A percentile compares a stretch with the other conserved stretches of the same genome.
phyloP scores from a whole-genome alignment of 2,797 vertebrate genomes.

The Euphonia xanthogaster region DNA sequence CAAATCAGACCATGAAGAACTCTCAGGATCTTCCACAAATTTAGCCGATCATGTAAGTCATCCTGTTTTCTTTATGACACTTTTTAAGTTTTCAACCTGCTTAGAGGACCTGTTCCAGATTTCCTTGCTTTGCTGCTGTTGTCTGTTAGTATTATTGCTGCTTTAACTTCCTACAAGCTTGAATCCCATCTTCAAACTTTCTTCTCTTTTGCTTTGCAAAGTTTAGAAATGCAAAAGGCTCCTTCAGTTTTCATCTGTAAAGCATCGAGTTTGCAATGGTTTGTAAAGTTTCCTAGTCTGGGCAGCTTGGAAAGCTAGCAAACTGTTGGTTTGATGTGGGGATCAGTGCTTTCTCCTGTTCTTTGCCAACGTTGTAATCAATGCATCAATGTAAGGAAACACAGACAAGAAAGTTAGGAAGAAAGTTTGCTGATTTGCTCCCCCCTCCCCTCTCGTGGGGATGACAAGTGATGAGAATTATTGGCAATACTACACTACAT shows the following conservation, averaged over 20 bases:
- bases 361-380: slow-evolving; percentile 53
- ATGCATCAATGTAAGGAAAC: slow-evolving; percentile 14
- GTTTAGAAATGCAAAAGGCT: not conserved
- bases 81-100: not conserved
- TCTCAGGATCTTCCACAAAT: slow-evolving; percentile 98
- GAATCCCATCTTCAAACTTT: not conserved
- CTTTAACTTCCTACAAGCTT: not conserved
- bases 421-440: slow-evolving; percentile 54
- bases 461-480: slow-evolving; percentile 74
- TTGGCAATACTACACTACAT: slow-evolving; percentile 67
- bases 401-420: slow-evolving; percentile 45
- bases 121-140: not conserved
- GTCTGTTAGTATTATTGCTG: not conserved
- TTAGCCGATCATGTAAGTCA: slow-evolving; percentile 98
- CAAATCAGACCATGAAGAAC: slow-evolving; percentile 98
- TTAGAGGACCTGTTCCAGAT: not conserved
- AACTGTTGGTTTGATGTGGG: slow-evolving; percentile 41
- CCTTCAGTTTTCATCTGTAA: slow-evolving; percentile 1
- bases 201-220: not conserved
- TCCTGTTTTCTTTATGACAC: not conserved
- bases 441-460: slow-evolving; percentile 26
- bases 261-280: slow-evolving; percentile 16
- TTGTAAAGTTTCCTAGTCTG: slow-evolving; percentile 62
- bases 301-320: slow-evolving; percentile 20
- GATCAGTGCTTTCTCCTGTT: slow-evolving; percentile 28